Evolutionary conservation across 2,888 invertebrate genomes (phyloP), one percentile per base, ranked within the genome.

Genomic region (Tetragonisca angustula): DNA sequence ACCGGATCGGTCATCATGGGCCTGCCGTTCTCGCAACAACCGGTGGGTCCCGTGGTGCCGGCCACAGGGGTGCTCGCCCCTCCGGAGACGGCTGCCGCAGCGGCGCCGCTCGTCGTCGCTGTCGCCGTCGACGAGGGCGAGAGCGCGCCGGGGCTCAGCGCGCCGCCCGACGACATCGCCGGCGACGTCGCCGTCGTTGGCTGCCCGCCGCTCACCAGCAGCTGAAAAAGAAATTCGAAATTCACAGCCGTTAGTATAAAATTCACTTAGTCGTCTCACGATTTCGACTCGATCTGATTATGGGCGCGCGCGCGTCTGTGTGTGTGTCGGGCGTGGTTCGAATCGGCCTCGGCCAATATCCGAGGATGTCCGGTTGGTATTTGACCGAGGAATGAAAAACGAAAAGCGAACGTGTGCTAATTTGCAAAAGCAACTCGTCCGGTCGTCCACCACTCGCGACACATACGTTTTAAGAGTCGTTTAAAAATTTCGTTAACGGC

Each of bases 1-100:
- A 98, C 97, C 17, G 98, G 98, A 95, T 98, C 98, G 90, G 98
- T 98, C 96, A 98, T 97, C 95, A 98, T 97, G 88, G 98, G 98
- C 86, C 98, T 96, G 74, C 98, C 98, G 89, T 98, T 98, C 94
- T 98, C 98, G 95, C 98, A 98, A 95, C 98, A 98, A 84, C 95
- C 95, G 0, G 43, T 43, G 9, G 95, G 89, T 4, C 91, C 90
- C 36, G 94, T 94, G 49, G 88, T 82, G 9, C 90, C 91, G 43
- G 86, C 89, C 11, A 81, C 95, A 91, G 83, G 95, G 90, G 92
- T 92, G 71, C 91, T 92, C n/a, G 96, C 96, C 67, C 93, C 94
- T 70, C 91, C 93, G 64, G 91, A 88, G 27, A 90, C 91, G 17
- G 91, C 90, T 50, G 90, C 73, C 4, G 90, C 89, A 49, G 91